Base-by-base conservation (phyloP, 1,140 invertebrate genomes). In the Triops cancriformis region DNA sequence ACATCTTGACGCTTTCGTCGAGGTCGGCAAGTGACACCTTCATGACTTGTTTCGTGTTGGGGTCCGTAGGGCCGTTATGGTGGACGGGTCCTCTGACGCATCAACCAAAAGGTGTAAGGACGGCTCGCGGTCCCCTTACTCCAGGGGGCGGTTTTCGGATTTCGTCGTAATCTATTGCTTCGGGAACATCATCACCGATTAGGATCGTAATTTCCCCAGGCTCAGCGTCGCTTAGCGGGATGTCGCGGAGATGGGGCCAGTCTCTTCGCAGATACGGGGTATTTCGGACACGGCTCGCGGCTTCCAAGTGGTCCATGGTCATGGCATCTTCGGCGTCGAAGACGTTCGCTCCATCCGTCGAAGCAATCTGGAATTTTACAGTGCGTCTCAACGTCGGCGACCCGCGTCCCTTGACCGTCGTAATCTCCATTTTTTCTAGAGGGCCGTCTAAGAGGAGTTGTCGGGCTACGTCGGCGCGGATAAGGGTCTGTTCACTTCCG, bases 171-270 rank as follows among this genome's bases (percentile, higher is more conserved):
- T 77, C 76, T n/a, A 72, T 43, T 7, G 51, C 76, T 12, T 64
- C 26, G 42, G 51, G n/a, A 14, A 77, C 64, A 18, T 77, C 76
- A 5, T 27, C 28, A 9, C 76, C 72, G 3, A 77, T 51, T 14
- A 77, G 76, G 4, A 77, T 7, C 6, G 76, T 73, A 11, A 77
- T 51, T 26, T 77, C 31, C 18, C 14, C 37, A 28, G 76, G 73
- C 18, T 77, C 76, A 12, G 43, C 43, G 10, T 45, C 43, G 43
- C 18, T 18, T 45, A 45, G 18, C 10, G 43, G 43, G 18, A 45
- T 18, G 43, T 45, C 0, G 10, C 43, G 10, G 10, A 45, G 43
- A 45, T 45, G 43, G 10, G 43, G 43, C 43, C 43, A 45, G 18
- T 45, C n/a, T n/a, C n/a, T n/a, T n/a, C n/a, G n/a, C n/a, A n/a